phyloP scores from a whole-genome alignment of 92 coral and sea anemone genomes.

The Phymanthus crucifer region DNA sequence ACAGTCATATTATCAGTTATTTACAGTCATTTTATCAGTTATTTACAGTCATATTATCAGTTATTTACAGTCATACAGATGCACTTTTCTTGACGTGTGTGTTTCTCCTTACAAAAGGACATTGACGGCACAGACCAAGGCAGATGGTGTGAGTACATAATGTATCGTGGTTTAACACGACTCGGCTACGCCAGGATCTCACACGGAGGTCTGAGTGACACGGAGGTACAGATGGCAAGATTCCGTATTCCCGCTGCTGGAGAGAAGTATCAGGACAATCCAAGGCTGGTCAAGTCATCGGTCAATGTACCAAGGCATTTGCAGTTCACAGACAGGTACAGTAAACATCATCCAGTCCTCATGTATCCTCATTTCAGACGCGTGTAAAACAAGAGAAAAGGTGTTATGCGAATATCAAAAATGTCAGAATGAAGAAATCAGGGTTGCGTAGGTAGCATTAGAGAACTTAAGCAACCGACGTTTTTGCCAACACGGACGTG shows the following conservation, averaged over 20 bases:
- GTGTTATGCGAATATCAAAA: too few species aligned
- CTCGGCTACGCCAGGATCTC: slow-evolving; percentile 97
- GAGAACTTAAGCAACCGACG: too few species aligned
- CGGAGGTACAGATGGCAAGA: slow-evolving; percentile 92
- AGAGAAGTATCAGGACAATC: slow-evolving; percentile 61
- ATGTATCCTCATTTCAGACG: too few species aligned
- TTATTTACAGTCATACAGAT: too few species aligned
- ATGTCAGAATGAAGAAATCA: too few species aligned
- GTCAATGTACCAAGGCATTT: slow-evolving; percentile 65
- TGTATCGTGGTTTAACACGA: slow-evolving; percentile 85
- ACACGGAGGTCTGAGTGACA: slow-evolving; percentile 96
- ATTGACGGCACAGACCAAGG: slow-evolving; percentile 75
- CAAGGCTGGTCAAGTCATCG: slow-evolving; percentile 54
- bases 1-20: too few species aligned
- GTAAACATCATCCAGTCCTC: too few species aligned
- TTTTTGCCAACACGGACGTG: too few species aligned
- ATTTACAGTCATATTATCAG: too few species aligned
- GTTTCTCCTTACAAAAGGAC: slow-evolving; percentile 51
- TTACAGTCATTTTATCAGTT: too few species aligned
- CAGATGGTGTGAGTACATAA: slow-evolving; percentile 98
- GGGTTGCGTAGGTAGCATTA: too few species aligned
- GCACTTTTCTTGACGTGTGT: background rate
- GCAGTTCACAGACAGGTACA: slow-evolving; percentile 75
- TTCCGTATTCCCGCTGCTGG: slow-evolving; percentile 72
- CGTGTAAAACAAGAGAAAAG: too few species aligned